These are phyloP conservation scores for Egretta garzetta DNA, from an alignment of 2,113 vertebrate species.

Conservation along the genomic window DNA sequence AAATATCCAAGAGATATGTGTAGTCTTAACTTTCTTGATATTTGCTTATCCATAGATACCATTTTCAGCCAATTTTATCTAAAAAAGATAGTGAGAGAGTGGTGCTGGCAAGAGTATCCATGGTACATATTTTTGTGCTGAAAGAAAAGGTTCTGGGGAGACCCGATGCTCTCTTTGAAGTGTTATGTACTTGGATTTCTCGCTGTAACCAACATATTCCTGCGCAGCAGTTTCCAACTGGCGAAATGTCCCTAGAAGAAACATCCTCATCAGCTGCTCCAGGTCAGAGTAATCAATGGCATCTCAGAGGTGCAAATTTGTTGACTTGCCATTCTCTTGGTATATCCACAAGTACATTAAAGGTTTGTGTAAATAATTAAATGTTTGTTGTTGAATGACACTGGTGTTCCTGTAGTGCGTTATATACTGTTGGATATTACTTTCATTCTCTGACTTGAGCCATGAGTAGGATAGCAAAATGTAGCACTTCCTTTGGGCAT, in stretches of 20 bases:
- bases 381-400: neutral
- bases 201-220: neutral
- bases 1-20: neutral
- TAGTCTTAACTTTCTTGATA: neutral
- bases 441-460: neutral
- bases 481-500: neutral
- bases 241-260: neutral
- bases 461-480: neutral
- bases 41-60: neutral
- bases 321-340: neutral
- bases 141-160: neutral
- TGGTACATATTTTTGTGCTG: neutral
- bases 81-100: neutral
- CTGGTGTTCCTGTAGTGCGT: neutral
- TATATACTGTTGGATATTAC: neutral
- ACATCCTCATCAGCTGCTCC: neutral
- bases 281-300: neutral
- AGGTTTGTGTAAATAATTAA: slow-evolving; percentile 25
- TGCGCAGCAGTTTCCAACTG: neutral
- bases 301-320: neutral
- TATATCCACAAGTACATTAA: neutral
- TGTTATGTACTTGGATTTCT: neutral
- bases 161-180: neutral
- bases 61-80: neutral
- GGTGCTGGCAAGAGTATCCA: neutral